Percentiles rank a stretch among this genome's conserved stretches.
phyloP scores from a whole-genome alignment of 2,797 vertebrate species.

The Urosaurus nigricauda region DNA sequence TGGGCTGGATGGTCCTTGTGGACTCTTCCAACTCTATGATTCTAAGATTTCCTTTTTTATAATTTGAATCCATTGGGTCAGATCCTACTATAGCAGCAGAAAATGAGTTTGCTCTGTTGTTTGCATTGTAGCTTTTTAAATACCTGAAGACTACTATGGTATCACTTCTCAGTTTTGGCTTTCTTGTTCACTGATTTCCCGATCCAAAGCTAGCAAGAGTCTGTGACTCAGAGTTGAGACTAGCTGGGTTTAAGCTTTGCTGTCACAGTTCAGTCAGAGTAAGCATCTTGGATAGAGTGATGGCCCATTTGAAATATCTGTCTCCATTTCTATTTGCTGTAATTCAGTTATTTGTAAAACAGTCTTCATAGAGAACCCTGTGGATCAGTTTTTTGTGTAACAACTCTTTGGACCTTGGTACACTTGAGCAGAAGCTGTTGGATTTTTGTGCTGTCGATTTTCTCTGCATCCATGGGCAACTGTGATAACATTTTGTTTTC shows the following conservation, averaged over 20 bases:
- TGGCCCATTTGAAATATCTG: neutral
- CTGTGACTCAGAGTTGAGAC: neutral
- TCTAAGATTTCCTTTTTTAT: neutral
- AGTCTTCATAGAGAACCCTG: neutral
- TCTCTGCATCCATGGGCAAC: neutral
- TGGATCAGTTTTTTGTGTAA: neutral
- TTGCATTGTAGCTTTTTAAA: too few species aligned
- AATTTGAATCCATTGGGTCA: neutral
- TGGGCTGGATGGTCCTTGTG: too few species aligned
- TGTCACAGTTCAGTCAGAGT: neutral
- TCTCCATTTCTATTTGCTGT: neutral
- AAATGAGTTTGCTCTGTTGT: too few species aligned
- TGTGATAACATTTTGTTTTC: too few species aligned
- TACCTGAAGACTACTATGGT: too few species aligned
- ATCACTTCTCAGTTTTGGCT: neutral
- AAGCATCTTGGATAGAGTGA: too few species aligned
- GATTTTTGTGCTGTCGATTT: neutral
- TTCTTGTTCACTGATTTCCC: neutral
- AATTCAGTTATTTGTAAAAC: neutral
- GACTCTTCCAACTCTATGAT: too few species aligned
- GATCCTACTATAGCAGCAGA: too few species aligned
- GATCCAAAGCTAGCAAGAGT: neutral
- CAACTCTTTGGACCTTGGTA: too few species aligned
- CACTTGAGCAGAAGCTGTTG: neutral
- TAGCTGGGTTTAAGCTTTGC: neutral